Base-by-base conservation (phyloP, 2,113 vertebrate genomes). In the Sisor rabdophorus region DNA sequence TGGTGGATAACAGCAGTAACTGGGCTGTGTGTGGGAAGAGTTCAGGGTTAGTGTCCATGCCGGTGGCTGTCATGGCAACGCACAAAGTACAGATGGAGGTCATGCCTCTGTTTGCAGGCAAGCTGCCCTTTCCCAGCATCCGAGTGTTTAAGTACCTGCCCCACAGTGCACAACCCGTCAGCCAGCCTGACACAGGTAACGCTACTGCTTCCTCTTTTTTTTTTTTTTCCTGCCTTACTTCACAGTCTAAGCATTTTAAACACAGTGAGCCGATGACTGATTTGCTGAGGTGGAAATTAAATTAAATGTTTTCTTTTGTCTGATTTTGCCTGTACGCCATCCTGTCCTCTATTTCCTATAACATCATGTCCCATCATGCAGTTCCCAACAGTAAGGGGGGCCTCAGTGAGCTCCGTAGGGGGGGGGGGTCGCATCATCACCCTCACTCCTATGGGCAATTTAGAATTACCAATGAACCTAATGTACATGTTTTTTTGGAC, bases 11-110 rank as follows among this genome's bases (percentile, higher is more conserved):
- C 90, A 97, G 94, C 78, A 98, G 97, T 85, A 98, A 97, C 89
- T 99, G 97, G 97, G 97, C 97, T 0, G 96, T 99, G 71, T 99
- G 97, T 56, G 97, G 97, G 26, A 95, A 96, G 83, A 99, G 97
- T 77, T 98, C 96, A 0, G 97, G 97, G 4, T 91, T 98, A 81
- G 92, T 99, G 81, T 91, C 92, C 60, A 96, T 98, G 95, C 96
- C 97, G 0, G 81, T 94, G 85, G 87, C 89, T 40, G 90, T 91
- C 40, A 89, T 75, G 77, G 93, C 96, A 81, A 93, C 89, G 3
- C 96, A 98, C 90, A 94, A 93, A 83, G 95, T 97, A 58, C 96
- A 94, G 86, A 96, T 99, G 88, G 95, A 99, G 89, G 93, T 98
- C 79, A 96, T 99, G 97, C 97, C 97, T 0, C 92, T 98, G 54